These are phyloP conservation scores for Leptodactylus fuscus DNA, from an alignment of 2,113 vertebrate genomes.

Conservation along the genomic window DNA sequence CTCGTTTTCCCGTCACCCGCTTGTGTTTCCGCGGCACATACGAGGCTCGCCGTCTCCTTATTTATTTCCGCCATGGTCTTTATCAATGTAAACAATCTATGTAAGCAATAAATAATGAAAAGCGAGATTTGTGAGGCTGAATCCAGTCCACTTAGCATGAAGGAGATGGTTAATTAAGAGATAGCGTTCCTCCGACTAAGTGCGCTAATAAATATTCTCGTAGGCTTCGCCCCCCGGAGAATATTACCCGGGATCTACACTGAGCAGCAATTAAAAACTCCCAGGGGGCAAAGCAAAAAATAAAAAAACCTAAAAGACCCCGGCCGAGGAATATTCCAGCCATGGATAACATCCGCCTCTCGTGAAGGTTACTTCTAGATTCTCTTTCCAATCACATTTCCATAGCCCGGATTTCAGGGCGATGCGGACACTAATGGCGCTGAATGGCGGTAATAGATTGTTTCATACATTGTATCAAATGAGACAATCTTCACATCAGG, in stretches of 20 bases:
- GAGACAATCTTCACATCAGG: slow-evolving; percentile 29
- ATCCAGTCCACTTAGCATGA: slow-evolving; percentile 57
- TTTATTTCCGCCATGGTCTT: neutral
- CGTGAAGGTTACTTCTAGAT: slow-evolving; percentile 22
- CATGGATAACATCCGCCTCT: slow-evolving; percentile 32
- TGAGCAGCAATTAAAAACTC: slow-evolving; percentile 51
- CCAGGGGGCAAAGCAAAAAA: slow-evolving; percentile 8
- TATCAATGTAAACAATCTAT: neutral
- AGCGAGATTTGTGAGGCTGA: slow-evolving; percentile 30
- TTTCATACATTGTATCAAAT: slow-evolving; percentile 22
- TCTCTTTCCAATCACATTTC: slow-evolving; percentile 14
- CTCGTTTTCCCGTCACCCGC: too few relatives aligned
- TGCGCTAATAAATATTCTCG: slow-evolving; percentile 54
- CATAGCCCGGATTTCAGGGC: neutral
- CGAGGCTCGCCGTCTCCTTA: too few relatives aligned
- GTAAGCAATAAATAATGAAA: slow-evolving; percentile 18
- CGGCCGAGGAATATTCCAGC: slow-evolving; percentile 3
- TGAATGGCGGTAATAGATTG: slow-evolving; percentile 38
- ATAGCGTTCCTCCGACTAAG: slow-evolving; percentile 43
- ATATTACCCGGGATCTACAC: slow-evolving; percentile 41
- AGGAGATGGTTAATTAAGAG: slow-evolving; percentile 59
- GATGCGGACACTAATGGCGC: slow-evolving; percentile 6
- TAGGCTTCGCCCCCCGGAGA: slow-evolving; percentile 45
- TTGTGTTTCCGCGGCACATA: too few relatives aligned
- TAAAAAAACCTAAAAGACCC: neutral